Evolutionary conservation across 2,113 vertebrate species (phyloP), one percentile per base, ranked within the genome.

Genomic region (Halcyon malimbica): DNA sequence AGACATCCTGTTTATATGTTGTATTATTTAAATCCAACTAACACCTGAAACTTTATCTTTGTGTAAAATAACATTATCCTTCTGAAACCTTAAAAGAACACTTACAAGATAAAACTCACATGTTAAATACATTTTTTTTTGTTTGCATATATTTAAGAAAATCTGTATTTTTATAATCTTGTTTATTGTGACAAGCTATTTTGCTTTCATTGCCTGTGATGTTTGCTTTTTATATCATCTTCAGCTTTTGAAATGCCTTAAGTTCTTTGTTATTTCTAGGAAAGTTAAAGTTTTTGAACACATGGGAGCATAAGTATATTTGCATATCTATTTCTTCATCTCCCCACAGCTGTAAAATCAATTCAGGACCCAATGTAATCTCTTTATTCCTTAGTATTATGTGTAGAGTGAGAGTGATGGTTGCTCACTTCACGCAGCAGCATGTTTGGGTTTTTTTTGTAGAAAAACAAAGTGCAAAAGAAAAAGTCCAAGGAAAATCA

Each of bases 1-100:
- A 84, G 90, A 78, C 91, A 64, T 46, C 82, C 71, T 90, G 19
- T 89, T 73, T 91, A 65, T 78, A 48, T 90, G 50, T 23, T 69
- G 37, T 75, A 76, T 62, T 78, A 70, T 77, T 89, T 95, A 82
- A 94, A 94, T 92, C 19, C 37, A 81, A 2, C 44, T 48, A 81
- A 31, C 14, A 74, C 75, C 59, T 84, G 48, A 78, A 92, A 89
- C 81, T 84, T 67, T 48, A 67, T 57, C 23, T 79, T 90, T 39
- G 6, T 71, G 54, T 80, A 71, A 78, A 82, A 78, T 17, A 48
- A 62, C 24, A 24, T 54, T 63, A 33, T 56, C 29, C 25, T 76
- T 69, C 31, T 62, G 59, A 92, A 94, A 71, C 48, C 35, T 73
- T 69, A 51, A 79, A 91, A 48, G 35, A 67, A 62, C 21, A 42